phyloP scores from a whole-genome alignment of 2,888 invertebrate species.

The Callyntrura sp. region DNA sequence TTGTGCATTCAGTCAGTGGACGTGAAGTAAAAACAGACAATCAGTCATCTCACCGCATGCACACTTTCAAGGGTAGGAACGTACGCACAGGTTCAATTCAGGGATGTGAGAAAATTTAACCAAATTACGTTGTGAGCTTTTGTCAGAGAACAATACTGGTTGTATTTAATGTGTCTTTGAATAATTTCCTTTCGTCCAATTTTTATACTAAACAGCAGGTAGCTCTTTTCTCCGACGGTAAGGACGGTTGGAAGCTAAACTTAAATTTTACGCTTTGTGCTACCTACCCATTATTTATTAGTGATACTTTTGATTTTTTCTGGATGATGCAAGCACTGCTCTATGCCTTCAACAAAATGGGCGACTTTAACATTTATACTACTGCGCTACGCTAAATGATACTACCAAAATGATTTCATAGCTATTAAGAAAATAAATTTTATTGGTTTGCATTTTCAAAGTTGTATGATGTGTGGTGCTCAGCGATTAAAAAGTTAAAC shows the following conservation, averaged over 20 bases:
- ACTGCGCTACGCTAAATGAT: too few species aligned
- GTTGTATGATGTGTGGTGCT: too few species aligned
- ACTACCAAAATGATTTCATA: too few species aligned
- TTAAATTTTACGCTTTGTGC: background rate
- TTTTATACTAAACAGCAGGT: constrained; percentile 38
- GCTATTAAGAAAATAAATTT: too few species aligned
- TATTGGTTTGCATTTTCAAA: too few species aligned
- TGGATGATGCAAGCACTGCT: background rate
- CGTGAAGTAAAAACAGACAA: background rate
- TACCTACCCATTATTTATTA: too few species aligned
- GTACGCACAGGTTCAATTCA: constrained; percentile 36
- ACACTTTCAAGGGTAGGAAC: background rate
- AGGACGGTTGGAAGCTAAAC: background rate
- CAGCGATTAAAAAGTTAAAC: too few species aligned
- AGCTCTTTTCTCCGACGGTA: background rate
- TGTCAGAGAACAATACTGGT: background rate
- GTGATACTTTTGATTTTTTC: background rate
- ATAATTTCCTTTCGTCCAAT: background rate
- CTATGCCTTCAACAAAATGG: background rate
- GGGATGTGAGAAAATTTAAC: constrained; percentile 39
- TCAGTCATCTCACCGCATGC: constrained; percentile 7
- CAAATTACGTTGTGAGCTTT: background rate
- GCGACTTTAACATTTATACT: too few species aligned
- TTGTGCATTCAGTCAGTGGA: background rate
- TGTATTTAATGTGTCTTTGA: background rate